These are phyloP conservation scores for Saguinus imperator DNA, from an alignment of 2,113 vertebrate genomes.

Conservation along the genomic window DNA sequence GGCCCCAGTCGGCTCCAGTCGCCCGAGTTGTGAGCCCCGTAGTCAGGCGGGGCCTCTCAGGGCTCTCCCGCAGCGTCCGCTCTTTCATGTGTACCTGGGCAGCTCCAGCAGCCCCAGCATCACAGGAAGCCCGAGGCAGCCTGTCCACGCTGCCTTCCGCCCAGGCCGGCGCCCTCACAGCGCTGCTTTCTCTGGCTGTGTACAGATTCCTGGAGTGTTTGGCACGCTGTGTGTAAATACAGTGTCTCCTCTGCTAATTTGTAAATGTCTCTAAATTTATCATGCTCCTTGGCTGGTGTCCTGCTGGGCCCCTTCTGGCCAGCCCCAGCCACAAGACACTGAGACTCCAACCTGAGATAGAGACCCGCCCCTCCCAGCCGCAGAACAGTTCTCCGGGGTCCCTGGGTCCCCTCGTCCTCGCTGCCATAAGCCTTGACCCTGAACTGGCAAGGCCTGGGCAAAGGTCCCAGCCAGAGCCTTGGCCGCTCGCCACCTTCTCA, in stretches of 20 bases:
- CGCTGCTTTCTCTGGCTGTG: background rate
- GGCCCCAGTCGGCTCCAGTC: rapidly evolving
- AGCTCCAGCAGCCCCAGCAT: too few species aligned
- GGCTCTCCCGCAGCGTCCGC: too few species aligned
- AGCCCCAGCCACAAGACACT: background rate
- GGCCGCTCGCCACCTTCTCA: too few species aligned
- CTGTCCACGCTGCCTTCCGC: rapidly evolving
- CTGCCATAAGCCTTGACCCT: background rate
- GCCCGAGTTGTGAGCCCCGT: too few species aligned
- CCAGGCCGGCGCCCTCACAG: too few species aligned
- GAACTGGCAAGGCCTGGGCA: background rate
- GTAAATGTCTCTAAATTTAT: background rate
- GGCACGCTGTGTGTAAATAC: background rate
- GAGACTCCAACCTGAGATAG: too few species aligned
- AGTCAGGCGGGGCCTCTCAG: too few species aligned
- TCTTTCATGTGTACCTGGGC: background rate
- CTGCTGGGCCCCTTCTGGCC: background rate
- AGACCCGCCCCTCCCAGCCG: rapidly evolving
- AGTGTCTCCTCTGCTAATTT: too few species aligned
- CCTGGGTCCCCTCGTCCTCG: background rate
- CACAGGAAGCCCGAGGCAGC: background rate
- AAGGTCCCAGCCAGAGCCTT: background rate
- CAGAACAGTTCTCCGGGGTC: background rate
- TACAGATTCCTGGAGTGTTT: background rate
- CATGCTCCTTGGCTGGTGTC: rapidly evolving